Percentiles rank a stretch among this genome's conserved stretches.
These are phyloP conservation scores for Bombus fervidus DNA, from an alignment of 1,140 invertebrate species.

Conservation along the genomic window DNA sequence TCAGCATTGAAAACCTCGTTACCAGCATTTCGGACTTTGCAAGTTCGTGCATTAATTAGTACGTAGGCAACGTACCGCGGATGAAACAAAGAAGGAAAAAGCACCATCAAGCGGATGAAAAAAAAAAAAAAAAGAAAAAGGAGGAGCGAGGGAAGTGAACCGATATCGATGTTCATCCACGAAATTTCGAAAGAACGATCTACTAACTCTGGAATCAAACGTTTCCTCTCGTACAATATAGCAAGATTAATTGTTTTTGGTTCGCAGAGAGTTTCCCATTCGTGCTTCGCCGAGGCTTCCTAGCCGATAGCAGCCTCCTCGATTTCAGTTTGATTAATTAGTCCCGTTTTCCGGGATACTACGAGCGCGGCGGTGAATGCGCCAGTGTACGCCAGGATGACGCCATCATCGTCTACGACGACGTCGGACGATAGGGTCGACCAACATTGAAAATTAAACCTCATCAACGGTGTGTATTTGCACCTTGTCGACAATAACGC, in stretches of 20 bases:
- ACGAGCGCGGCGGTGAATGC: constrained; percentile 4
- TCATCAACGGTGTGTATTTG: constrained; percentile 10
- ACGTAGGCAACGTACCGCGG: background rate
- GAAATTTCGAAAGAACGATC: constrained; percentile 11
- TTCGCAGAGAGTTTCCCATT: background rate
- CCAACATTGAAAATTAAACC: constrained; percentile 59
- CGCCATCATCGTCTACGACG: background rate
- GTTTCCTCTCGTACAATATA: constrained; percentile 2
- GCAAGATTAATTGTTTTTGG: constrained; percentile 46
- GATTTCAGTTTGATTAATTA: constrained; percentile 61
- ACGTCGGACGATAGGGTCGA: background rate
- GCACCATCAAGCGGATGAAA: background rate
- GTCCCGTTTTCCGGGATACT: constrained; percentile 43
- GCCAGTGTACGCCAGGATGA: background rate
- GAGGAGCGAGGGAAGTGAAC: background rate
- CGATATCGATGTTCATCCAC: no score
- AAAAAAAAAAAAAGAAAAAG: background rate
- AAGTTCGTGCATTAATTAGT: constrained; percentile 14
- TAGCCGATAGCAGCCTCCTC: constrained; percentile 40
- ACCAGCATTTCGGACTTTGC: background rate
- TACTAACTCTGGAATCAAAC: background rate
- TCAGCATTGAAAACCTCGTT: constrained; percentile 21
- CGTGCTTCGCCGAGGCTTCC: background rate
- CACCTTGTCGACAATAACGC: constrained; percentile 31
- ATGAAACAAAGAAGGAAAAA: background rate